Conservation (phyloP, 2,797 vertebrate species). For the Novumbra hubbsi region DNA sequence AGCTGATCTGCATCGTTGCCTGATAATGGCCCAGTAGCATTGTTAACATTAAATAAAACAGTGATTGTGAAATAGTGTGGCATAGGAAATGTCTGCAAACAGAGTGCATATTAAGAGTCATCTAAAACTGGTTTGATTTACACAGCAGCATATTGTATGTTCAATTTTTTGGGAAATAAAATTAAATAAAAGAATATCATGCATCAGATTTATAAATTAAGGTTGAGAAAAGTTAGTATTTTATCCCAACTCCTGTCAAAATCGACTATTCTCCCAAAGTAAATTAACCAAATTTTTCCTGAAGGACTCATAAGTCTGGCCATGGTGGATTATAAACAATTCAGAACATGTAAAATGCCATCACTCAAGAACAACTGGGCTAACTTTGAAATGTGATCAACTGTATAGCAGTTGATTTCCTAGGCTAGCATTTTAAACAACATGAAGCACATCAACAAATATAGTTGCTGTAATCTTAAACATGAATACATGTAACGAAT, state of each 20-base stretch:
- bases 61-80: not conserved
- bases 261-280: not conserved
- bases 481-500: too few species aligned
- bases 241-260: not conserved
- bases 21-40: not conserved
- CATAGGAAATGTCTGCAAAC: not conserved
- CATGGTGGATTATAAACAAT: too few species aligned
- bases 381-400: too few species aligned
- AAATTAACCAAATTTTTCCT: too few species aligned
- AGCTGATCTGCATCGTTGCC: not conserved
- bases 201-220: not conserved
- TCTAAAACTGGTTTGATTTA: not conserved
- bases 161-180: not conserved
- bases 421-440: too few species aligned
- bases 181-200: not conserved
- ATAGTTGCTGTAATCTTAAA: too few species aligned
- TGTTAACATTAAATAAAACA: not conserved
- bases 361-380: not conserved
- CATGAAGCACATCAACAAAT: too few species aligned
- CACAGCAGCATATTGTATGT: not conserved
- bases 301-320: too few species aligned
- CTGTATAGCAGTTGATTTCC: too few species aligned
- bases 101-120: not conserved
- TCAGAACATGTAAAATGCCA: not conserved
- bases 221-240: not conserved